Evolutionary conservation across 2,797 vertebrate species (phyloP).

Genomic region (Sebastes iracundus): DNA sequence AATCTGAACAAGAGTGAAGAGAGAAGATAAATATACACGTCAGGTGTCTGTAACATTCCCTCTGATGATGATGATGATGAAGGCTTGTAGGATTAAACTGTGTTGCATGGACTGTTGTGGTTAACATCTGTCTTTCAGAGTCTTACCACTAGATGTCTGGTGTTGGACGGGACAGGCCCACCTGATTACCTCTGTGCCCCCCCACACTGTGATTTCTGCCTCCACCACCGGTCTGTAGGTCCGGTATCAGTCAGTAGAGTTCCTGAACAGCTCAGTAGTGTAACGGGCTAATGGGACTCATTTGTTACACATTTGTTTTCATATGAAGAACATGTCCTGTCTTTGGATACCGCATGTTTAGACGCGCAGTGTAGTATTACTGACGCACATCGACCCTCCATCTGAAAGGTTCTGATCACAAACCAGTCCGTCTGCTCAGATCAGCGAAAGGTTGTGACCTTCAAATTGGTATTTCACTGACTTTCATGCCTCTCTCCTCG

Average conservation of each 20-base stretch:
- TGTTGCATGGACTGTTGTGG: no score
- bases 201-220: no score
- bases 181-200: no score
- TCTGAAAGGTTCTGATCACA: slow-evolving; percentile 76
- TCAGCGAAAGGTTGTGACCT: slow-evolving; percentile 79
- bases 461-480: slow-evolving; percentile 77
- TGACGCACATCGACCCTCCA: slow-evolving; percentile 47
- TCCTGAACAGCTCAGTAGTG: not conserved
- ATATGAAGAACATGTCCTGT: not conserved
- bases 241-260: not conserved
- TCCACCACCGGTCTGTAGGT: not conserved
- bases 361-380: slow-evolving; percentile 13
- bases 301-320: slow-evolving; percentile 38
- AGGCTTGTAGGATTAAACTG: no score
- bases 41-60: no score
- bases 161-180: no score
- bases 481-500: slow-evolving; percentile 70
- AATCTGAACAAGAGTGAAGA: no score
- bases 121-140: no score
- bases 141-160: no score
- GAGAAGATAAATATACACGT: no score
- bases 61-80: no score
- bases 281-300: not conserved
- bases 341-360: slow-evolving; percentile 31
- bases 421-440: slow-evolving; percentile 70